Percentiles rank a stretch among this genome's conserved stretches.
Conservation (phyloP, 1,140 invertebrate species). For the Procambarus virginalis region DNA sequence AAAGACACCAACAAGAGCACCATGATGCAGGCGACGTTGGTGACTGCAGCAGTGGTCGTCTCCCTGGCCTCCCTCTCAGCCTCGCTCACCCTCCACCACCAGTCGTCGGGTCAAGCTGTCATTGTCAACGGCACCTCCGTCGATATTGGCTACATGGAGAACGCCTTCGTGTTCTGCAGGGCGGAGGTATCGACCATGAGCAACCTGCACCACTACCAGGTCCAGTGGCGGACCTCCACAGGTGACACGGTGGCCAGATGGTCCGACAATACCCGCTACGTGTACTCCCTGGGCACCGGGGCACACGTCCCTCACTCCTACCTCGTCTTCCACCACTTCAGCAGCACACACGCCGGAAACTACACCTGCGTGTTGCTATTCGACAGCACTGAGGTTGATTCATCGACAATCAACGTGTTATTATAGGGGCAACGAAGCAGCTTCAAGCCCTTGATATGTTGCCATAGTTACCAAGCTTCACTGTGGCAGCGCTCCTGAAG, state of each 20-base stretch:
- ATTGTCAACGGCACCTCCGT: neutral
- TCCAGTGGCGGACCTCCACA: neutral
- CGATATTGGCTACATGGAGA: neutral
- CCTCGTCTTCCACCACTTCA: neutral
- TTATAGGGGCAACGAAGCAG: too few relatives aligned
- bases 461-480: too few relatives aligned
- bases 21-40: neutral
- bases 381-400: neutral
- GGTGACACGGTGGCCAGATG: constrained; percentile 2
- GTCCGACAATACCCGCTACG: neutral
- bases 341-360: neutral
- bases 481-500: too few relatives aligned
- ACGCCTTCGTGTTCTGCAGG: constrained; percentile 6
- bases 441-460: too few relatives aligned
- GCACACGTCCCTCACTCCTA: neutral
- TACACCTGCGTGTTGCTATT: neutral
- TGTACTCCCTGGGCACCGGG: neutral
- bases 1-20: too few relatives aligned
- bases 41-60: neutral
- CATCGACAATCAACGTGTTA: neutral
- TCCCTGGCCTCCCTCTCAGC: neutral
- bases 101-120: neutral
- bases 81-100: neutral
- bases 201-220: neutral
- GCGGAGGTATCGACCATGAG: neutral